phyloP scores from a whole-genome alignment of 2,888 invertebrate genomes.

The Papilio elwesi region DNA sequence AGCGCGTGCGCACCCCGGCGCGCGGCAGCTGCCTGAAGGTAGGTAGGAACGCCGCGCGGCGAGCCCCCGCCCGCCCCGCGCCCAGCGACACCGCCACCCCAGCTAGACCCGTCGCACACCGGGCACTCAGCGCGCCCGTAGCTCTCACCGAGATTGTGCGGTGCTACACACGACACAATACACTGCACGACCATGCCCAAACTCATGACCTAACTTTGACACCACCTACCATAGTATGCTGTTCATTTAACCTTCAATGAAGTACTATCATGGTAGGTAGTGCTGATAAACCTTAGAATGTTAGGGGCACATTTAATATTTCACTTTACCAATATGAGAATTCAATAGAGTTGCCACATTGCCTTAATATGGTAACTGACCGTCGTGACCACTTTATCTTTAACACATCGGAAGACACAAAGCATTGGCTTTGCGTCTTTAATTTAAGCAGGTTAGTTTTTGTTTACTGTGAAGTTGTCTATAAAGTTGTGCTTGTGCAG shows the following conservation, averaged over 20 bases:
- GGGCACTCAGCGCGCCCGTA: neutral
- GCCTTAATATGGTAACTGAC: constrained; percentile 1
- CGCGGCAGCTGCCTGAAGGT: constrained; percentile 74
- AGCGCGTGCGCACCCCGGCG: constrained; percentile 62
- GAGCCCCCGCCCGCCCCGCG: constrained; percentile 51
- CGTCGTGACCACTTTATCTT: neutral
- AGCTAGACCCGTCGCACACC: constrained; percentile 12
- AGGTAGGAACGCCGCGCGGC: constrained; percentile 68
- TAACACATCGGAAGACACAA: neutral
- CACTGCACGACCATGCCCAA: too few relatives aligned
- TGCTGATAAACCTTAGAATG: neutral
- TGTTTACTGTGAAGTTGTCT: neutral
- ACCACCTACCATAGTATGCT: neutral
- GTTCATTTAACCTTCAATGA: neutral
- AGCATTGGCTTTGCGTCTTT: constrained; percentile 1
- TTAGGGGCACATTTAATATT: neutral
- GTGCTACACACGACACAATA: too few relatives aligned
- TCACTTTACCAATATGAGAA: neutral
- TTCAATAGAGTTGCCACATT: constrained; percentile 15
- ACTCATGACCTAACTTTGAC: neutral
- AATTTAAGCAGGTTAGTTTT: neutral
- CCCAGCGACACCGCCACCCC: constrained; percentile 40
- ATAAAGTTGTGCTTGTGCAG: neutral
- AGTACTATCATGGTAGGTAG: neutral
- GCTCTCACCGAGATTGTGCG: too few relatives aligned